Evolutionary conservation across 2,797 vertebrate species (phyloP), one percentile per base, ranked within the genome.

Genomic region (Microchirus variegatus): DNA sequence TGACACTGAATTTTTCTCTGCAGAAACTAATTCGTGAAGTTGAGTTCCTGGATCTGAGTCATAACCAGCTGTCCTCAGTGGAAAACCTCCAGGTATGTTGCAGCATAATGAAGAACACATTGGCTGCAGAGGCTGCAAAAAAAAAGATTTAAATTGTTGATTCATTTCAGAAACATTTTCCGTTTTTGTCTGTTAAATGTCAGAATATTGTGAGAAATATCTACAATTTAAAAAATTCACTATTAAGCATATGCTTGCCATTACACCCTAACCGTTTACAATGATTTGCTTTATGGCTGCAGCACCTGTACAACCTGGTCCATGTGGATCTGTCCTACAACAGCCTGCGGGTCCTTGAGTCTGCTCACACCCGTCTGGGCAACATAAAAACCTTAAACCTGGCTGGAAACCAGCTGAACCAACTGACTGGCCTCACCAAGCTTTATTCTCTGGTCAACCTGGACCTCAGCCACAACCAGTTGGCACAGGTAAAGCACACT

Each of bases 271-370:
- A 31, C 31, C 8, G 3, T 31, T 6, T 31, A 31, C 0, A 31
- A 31, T 8, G 5, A 31, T 31, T 31, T 31, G 31, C 31, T 31
- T 31, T 31, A 31, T 74, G 19, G 10, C 66, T 86, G 37, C 86
- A 99, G 98, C 93, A 98, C 87, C 92, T 99, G 15, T 99, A 96
- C 88, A 99, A 97, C 79, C 93, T 99, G n/a, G 91, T 98, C 76
- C 98, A 99, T 52, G 90, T 99, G 89, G 97, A 99, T 77, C 90
- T 99, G 77, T 98, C 97, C 51, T 97, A 95, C 78, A 99, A 99
- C 91, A 93, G 91, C 53, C 91, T 99, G 13, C 84, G 68, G 6
- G 86, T 91, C 1, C 83, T 99, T 62, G 95, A 97, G 87, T 94
- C 95, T 0, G 93, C 96, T 78, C 96, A 99, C 86, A 95, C 96